phyloP scores from a whole-genome alignment of 2,113 vertebrate genomes.

The Phaethon lepturus region DNA sequence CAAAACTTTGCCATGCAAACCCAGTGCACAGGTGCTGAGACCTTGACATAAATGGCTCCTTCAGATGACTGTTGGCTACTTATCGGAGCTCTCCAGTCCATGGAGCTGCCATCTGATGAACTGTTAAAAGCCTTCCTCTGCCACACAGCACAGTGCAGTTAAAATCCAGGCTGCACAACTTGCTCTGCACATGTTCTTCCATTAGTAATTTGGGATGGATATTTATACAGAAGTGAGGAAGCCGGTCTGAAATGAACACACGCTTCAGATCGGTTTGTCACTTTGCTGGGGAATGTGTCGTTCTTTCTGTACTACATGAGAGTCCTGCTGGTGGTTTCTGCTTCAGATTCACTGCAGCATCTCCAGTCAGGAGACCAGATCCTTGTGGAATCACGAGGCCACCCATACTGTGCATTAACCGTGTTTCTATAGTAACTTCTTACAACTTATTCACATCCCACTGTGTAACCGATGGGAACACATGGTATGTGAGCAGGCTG shows the following conservation, averaged over 20 bases:
- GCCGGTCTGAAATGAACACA: not conserved
- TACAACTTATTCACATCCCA: not conserved
- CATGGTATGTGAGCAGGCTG: not conserved
- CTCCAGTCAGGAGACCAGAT: not conserved
- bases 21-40: not conserved
- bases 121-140: not conserved
- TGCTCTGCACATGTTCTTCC: not conserved
- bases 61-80: not conserved
- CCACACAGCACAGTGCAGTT: not conserved
- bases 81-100: fast-evolving
- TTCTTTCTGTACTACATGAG: not conserved
- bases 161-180: not conserved
- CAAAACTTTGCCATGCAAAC: not conserved
- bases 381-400: not conserved
- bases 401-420: conserved; percentile 6
- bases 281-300: not conserved
- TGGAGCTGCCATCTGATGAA: not conserved
- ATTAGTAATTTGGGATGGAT: not conserved
- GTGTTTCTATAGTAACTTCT: conserved; percentile 60
- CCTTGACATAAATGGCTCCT: not conserved
- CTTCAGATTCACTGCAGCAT: not conserved
- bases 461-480: conserved; percentile 31
- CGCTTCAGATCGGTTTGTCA: not conserved
- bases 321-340: not conserved
- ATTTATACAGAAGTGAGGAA: not conserved